Percentiles rank a stretch among this genome's conserved stretches.
Evolutionary conservation across 2,113 vertebrate genomes (phyloP).

Genomic region (Ascaphus truei): DNA sequence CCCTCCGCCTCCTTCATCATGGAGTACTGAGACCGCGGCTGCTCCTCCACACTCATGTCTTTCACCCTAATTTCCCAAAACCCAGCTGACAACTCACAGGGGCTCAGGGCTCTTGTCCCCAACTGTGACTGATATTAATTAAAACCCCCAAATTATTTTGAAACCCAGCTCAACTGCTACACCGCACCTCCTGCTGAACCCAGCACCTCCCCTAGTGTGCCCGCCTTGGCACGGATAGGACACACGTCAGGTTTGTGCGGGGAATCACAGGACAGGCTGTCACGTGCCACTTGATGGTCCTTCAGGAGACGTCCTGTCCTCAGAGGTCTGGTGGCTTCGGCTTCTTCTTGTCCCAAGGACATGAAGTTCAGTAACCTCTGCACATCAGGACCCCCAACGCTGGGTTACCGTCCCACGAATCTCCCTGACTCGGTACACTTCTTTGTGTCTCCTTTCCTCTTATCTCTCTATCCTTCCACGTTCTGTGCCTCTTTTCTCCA

Average conservation of each 20-base stretch:
- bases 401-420: too few relatives aligned
- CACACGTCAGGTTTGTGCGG: too few relatives aligned
- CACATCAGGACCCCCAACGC: neutral
- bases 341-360: too few relatives aligned
- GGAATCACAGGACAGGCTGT: too few relatives aligned
- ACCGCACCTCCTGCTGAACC: conserved; percentile 31
- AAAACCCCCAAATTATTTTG: neutral
- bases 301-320: neutral
- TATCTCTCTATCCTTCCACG: neutral
- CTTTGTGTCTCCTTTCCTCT: neutral
- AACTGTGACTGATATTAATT: neutral
- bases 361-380: neutral
- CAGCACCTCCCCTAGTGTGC: fast-evolving
- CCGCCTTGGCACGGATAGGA: neutral
- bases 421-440: neutral
- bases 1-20: conserved; percentile 41
- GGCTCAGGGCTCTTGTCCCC: neutral
- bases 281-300: neutral
- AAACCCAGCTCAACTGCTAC: neutral
- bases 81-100: neutral
- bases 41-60: neutral
- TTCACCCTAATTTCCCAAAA: neutral
- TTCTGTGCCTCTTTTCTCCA: neutral
- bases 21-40: conserved; percentile 56
- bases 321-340: too few relatives aligned